A percentile compares a stretch with the other conserved stretches of the same genome.
Evolutionary conservation across 2,113 vertebrate genomes (phyloP).

Genomic region (Telmatochromis sp.): DNA sequence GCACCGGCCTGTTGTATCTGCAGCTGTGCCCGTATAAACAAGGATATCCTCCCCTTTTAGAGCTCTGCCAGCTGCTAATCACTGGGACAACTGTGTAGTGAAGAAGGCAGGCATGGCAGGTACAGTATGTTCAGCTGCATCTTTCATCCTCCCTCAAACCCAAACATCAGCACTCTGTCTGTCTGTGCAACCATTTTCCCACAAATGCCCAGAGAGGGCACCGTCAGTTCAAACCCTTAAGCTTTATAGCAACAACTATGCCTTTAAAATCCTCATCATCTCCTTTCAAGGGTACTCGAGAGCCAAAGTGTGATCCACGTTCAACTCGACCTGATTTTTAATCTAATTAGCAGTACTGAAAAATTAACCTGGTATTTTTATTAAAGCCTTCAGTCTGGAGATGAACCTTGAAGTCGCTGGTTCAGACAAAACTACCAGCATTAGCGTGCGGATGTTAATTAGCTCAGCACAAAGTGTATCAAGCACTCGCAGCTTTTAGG

Average conservation of each 20-base stretch:
- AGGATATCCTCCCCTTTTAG: slow-evolving; percentile 19
- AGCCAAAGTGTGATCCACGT: background rate
- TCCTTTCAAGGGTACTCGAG: background rate
- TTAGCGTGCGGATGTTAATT: slow-evolving; percentile 57
- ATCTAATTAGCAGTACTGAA: slow-evolving; percentile 23
- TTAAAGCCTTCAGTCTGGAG: background rate
- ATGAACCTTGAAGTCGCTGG: background rate
- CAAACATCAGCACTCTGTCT: background rate
- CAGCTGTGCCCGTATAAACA: slow-evolving; percentile 21
- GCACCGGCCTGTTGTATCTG: background rate
- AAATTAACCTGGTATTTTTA: background rate
- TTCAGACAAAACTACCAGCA: background rate
- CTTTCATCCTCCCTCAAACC: background rate
- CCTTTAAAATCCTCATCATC: slow-evolving; percentile 7
- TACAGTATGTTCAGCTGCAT: background rate
- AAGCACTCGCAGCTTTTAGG: slow-evolving; percentile 53
- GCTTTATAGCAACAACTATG: background rate
- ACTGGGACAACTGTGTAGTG: background rate
- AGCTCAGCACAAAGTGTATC: slow-evolving; percentile 44
- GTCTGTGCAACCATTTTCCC: background rate
- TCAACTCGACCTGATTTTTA: slow-evolving; percentile 2
- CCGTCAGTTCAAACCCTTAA: background rate
- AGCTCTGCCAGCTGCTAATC: slow-evolving; percentile 5
- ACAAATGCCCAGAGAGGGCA: background rate
- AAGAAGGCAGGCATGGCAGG: background rate